phyloP scores from a whole-genome alignment of 1,140 invertebrate genomes.

The Phthorimaea operculella region DNA sequence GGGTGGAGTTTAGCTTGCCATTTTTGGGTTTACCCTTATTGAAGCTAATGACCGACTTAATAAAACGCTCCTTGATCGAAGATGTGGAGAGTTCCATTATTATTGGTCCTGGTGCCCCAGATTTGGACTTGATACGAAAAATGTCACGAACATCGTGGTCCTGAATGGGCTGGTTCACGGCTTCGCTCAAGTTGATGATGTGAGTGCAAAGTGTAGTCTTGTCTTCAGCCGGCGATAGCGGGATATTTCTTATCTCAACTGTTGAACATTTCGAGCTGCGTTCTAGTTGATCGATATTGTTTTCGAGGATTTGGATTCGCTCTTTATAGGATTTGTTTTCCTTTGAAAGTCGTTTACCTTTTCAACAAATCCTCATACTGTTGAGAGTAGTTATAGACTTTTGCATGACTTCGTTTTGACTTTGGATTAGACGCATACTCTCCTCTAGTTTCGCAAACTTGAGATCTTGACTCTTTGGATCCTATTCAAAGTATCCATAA shows the following conservation, averaged over 20 bases:
- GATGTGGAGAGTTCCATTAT: background rate
- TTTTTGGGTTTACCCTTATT: background rate
- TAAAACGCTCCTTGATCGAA: background rate
- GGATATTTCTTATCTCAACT: background rate
- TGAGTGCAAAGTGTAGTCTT: background rate
- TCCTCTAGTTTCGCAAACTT: too few species aligned
- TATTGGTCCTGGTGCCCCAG: background rate
- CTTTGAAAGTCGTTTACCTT: background rate
- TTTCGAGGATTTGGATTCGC: background rate
- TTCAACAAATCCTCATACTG: background rate
- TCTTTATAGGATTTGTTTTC: background rate
- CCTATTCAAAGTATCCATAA: too few species aligned
- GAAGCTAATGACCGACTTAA: background rate
- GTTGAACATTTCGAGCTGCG: background rate
- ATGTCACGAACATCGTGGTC: background rate
- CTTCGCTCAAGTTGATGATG: background rate
- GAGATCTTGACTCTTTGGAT: too few species aligned
- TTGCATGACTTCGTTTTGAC: background rate
- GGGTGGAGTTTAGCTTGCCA: background rate
- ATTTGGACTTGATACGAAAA: background rate
- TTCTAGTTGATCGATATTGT: background rate
- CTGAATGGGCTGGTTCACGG: background rate
- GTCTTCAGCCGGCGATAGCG: background rate
- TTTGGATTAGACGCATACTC: too few species aligned
- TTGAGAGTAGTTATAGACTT: background rate